Evolutionary conservation across 2,113 vertebrate species (phyloP), one percentile per base, ranked within the genome.

Genomic region (Perca flavescens): DNA sequence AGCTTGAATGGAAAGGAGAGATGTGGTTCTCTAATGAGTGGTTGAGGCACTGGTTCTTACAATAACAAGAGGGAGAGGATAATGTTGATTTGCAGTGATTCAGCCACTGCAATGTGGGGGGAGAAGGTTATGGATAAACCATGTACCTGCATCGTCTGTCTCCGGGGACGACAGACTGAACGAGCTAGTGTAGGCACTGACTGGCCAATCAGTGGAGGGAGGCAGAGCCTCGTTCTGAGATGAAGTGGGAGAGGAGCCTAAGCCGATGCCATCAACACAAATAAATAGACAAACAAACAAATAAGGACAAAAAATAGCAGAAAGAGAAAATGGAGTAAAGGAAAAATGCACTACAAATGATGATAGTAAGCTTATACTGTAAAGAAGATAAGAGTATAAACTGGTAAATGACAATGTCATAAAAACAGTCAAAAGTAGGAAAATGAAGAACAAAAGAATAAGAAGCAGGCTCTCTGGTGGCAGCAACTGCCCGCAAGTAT

Each of bases 201-300:
- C 96, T 89, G 97, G 96, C 96, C 97, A 97, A 96, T 97, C 96
- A 95, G 96, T 94, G 93, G 96, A 96, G 91, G 96, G 96, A 97
- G 97, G 96, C 96, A 96, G 96, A 94, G 96, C 95, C 96, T 97
- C 96, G 82, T 93, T 96, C 96, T 97, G 97, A 96, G 96, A 96
- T 94, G 96, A 96, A 82, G 96, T 96, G 94, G 96, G 96, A 94
- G 96, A 96, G 94, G 96, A 96, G 96, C 96, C 97, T 97, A 74
- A 83, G 90, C 72, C 77, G 52, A 90, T 76, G 77, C 79, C 90
- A 80, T 79, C 90, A 83, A 89, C 80, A 91, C 80, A 86, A 91
- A 91, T 82, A 85, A 80, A 87, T 68, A 86, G 58, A 89, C 68
- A 92, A 69, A 91, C 60, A 88, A 68, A 87, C 13, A 87, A 90